Evolutionary conservation across 2,888 invertebrate species (phyloP), one percentile per base, ranked within the genome.

Genomic region (Leptinotarsa rubiginosa): DNA sequence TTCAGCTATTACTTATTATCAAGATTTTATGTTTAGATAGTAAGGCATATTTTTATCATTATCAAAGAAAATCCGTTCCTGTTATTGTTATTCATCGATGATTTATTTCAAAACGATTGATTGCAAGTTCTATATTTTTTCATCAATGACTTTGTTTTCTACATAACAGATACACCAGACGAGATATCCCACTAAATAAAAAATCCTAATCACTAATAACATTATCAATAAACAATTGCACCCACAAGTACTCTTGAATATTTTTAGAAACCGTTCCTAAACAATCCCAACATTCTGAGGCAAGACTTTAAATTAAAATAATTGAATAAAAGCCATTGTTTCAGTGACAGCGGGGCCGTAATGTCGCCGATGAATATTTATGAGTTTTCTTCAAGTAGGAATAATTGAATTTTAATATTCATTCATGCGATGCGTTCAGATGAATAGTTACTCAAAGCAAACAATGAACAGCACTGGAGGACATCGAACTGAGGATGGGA

Each of bases 381-480:
- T 69, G 31, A 47, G 56, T 13, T 59, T 18, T 20, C 47, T 56
- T 41, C 69, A 47, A 56, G 56, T 47, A 52, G 47, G 68, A 68
- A 54, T 69, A 41, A 59, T 69, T 69, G 56, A 69, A 56, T 69
- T 69, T 54, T 49, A 69, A 69, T 69, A 59, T 69, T 69, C 69
- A 69, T 54, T 41, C 31, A 56, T 56, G 69, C 56, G 62, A 41
- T 0, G 62, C 62, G 16, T 62, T 62, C 62, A 41, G 31, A 41
- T 62, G 62, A 62, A 62, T 31, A 62, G 62, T 62, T 62, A 10
- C 62, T 62, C n/a, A 41, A 62, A 62, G 18, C 62, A 62, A 62
- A 62, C 62, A 62, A 62, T 62, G 62, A 62, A 4, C 41, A 62
- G 31, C 41, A 25, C 25, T n/a, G 16, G 62, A 62, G 62, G 62